Percentiles rank a stretch among this genome's conserved stretches.
These are phyloP conservation scores for Drosophila planitibia DNA, from an alignment of 2,888 invertebrate genomes.

Conservation along the genomic window DNA sequence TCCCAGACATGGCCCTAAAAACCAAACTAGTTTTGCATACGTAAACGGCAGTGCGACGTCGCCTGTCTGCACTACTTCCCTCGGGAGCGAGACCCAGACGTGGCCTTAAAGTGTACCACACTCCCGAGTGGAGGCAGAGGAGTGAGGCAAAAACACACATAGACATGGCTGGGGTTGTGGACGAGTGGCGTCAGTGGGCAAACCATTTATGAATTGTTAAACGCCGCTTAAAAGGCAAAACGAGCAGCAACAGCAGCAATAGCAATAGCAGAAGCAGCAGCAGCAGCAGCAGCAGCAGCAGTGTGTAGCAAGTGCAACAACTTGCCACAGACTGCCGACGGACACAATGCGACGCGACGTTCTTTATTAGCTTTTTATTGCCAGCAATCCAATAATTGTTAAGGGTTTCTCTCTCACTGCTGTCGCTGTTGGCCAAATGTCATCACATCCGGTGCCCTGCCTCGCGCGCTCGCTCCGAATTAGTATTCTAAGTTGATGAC, in stretches of 20 bases:
- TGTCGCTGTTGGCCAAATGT: slow-evolving; percentile 69
- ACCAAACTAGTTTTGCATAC: slow-evolving; percentile 81
- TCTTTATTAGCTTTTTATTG: slow-evolving; percentile 80
- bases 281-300: neutral
- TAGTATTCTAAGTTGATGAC: slow-evolving; percentile 77
- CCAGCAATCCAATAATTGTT: slow-evolving; percentile 71
- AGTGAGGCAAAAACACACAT: slow-evolving; percentile 16
- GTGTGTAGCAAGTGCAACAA: slow-evolving; percentile 64
- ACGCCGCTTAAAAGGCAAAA: slow-evolving; percentile 54
- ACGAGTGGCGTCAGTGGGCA: slow-evolving; percentile 77
- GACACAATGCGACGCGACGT: slow-evolving; percentile 22
- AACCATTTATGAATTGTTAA: slow-evolving; percentile 80
- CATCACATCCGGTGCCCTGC: slow-evolving; percentile 74
- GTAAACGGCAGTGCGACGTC: slow-evolving; percentile 60
- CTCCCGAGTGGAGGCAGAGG: slow-evolving; percentile 7
- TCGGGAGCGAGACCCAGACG: slow-evolving; percentile 52
- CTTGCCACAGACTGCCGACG: slow-evolving; percentile 53
- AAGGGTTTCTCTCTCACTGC: slow-evolving; percentile 55
- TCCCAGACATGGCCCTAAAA: slow-evolving; percentile 79
- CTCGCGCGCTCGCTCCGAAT: slow-evolving; percentile 66
- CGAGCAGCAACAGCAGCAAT: neutral
- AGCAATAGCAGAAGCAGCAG: neutral
- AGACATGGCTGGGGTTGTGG: slow-evolving; percentile 38
- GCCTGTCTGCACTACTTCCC: slow-evolving; percentile 80
- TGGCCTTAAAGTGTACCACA: slow-evolving; percentile 67